Base-by-base conservation (phyloP, 1,140 invertebrate species). In the Hyles euphorbiae region DNA sequence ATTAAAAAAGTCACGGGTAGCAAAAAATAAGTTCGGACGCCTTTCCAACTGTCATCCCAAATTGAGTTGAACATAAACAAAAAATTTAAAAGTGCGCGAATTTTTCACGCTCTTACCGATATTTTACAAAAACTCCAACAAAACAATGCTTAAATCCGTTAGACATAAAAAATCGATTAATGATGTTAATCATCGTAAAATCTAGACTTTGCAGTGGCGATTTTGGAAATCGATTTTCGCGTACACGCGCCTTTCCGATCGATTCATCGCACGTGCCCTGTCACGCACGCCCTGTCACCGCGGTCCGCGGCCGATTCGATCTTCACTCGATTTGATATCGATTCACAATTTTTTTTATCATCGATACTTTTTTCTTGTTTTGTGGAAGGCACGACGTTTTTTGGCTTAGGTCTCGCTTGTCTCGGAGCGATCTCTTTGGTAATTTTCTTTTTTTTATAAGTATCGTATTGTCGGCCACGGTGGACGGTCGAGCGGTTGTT, bases 261-360 rank as follows among this genome's bases (percentile, higher is more conserved):
- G 72, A 80, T 73, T 79, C 62, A 63, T 43, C 59, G 67, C 73
- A 72, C 76, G 75, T 73, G 71, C 67, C 52, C 50, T 68, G 82
- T 78, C 77, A 85, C 76, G 80, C 80, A 85, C 81, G 81, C 69
- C 62, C 61, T 62, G 53, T 58, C 59, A 58, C 67, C 62, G 54
- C 63, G 67, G 58, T 57, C 67, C 62, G 54, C 63, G 67, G 58
- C 60, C 53, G 34, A 22, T 40, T 44, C 40, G 34, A 43, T 34
- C 40, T 11, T 32, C 60, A 60, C 64, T 74, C 71, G 73, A 76
- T 73, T 69, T 67, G 73, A 62, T 72, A 73, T 75, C 68, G 78
- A 74, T 72, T 58, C 61, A 61, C 40, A 61, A 60, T 82, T 81
- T 85, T 85, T 81, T 65, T 65, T 52, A 6, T 36, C 22, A 43